phyloP scores from a whole-genome alignment of 2,113 vertebrate species.

The Onychostruthus taczanowskii region DNA sequence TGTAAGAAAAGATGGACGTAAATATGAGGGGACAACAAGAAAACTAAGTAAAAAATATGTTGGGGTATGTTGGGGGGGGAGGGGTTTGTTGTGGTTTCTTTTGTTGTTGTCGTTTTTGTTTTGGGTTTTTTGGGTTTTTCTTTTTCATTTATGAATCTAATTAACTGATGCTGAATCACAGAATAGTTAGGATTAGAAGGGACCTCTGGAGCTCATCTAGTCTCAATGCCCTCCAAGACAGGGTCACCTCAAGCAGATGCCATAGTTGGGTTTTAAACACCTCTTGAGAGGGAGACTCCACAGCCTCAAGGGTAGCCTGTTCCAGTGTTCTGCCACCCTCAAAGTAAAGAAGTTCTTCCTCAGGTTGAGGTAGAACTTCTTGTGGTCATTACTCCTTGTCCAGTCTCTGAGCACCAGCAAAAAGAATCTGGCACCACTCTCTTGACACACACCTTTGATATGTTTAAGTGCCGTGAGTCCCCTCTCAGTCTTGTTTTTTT shows the following conservation, averaged over 20 bases:
- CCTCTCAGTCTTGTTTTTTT: background rate
- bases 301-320: background rate
- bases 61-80: too few species aligned
- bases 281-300: too few species aligned
- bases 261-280: background rate
- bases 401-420: background rate
- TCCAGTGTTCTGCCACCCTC: background rate
- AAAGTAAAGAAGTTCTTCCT: background rate
- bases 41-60: background rate
- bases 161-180: background rate
- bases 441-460: background rate
- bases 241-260: background rate
- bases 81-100: too few species aligned
- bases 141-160: background rate
- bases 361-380: background rate
- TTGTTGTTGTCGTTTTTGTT: too few species aligned
- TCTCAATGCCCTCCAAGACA: background rate
- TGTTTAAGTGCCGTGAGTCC: too few species aligned
- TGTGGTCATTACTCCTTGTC: background rate
- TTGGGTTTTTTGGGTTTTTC: background rate
- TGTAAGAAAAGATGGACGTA: background rate
- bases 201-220: too few species aligned
- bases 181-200: background rate
- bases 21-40: background rate
- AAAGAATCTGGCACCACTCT: background rate